Evolutionary conservation across 2,888 invertebrate genomes (phyloP).

Genomic region (Oxytorus armatus): DNA sequence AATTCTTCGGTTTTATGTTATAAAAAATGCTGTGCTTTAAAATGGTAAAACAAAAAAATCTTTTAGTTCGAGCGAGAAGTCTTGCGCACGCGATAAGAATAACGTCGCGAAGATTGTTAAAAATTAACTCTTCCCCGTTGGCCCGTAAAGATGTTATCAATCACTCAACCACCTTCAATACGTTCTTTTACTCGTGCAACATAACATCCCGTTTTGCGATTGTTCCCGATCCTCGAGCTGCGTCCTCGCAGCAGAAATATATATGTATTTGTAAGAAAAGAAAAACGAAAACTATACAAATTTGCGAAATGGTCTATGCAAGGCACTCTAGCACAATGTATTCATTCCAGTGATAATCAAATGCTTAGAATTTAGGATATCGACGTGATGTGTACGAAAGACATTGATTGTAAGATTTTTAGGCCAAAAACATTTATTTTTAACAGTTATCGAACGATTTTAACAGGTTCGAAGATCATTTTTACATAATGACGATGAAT

Average conservation of each 20-base stretch:
- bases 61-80: not conserved
- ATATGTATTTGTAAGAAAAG: slow-evolving; percentile 6
- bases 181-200: too few relatives aligned
- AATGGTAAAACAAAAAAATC: not conserved
- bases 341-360: slow-evolving; percentile 73
- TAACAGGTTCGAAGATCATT: not conserved
- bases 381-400: slow-evolving; percentile 36
- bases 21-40: slow-evolving; percentile 4
- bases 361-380: slow-evolving; percentile 54
- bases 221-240: not conserved
- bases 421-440: slow-evolving; percentile 1
- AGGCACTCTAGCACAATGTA: slow-evolving; percentile 60
- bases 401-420: slow-evolving; percentile 36
- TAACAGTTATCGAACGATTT: not conserved
- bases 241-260: not conserved
- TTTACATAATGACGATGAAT: not conserved
- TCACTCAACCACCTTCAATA: not conserved
- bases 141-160: too few relatives aligned
- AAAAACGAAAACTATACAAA: slow-evolving; percentile 18
- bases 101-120: too few relatives aligned
- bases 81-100: not conserved
- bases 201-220: not conserved
- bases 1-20: slow-evolving; percentile 14
- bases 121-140: too few relatives aligned
- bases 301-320: slow-evolving; percentile 22